Evolutionary conservation across 2,113 vertebrate genomes (phyloP).

Genomic region (Ondatra zibethicus): DNA sequence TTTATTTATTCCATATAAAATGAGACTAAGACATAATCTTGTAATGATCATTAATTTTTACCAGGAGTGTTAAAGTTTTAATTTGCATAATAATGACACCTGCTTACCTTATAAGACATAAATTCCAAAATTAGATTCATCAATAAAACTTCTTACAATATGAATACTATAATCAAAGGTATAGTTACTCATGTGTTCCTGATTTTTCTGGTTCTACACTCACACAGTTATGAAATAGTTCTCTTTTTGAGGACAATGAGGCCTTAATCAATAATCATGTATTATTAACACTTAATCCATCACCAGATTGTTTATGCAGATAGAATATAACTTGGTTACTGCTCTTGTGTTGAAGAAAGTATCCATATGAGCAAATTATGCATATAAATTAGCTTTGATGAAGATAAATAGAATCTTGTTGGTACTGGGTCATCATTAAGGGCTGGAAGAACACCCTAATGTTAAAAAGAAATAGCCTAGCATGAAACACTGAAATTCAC

Average conservation of each 20-base stretch:
- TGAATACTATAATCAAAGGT: constrained; percentile 1
- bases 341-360: not conserved
- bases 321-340: not conserved
- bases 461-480: not conserved
- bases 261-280: not conserved
- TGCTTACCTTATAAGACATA: not conserved
- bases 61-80: not conserved
- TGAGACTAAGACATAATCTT: not conserved
- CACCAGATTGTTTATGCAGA: not conserved
- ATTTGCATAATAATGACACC: not conserved
- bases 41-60: not conserved
- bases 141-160: not conserved
- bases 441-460: not conserved
- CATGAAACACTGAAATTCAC: not conserved
- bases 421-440: not conserved
- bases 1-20: constrained; percentile 12
- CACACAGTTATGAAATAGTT: not conserved
- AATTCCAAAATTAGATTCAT: not conserved
- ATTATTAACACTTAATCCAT: constrained; percentile 20
- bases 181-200: not conserved
- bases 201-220: not conserved
- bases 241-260: not conserved
- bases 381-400: not conserved
- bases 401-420: not conserved
- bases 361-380: not conserved